These are phyloP conservation scores for Sesamia nonagrioides DNA, from an alignment of 1,140 invertebrate genomes.

Conservation along the genomic window DNA sequence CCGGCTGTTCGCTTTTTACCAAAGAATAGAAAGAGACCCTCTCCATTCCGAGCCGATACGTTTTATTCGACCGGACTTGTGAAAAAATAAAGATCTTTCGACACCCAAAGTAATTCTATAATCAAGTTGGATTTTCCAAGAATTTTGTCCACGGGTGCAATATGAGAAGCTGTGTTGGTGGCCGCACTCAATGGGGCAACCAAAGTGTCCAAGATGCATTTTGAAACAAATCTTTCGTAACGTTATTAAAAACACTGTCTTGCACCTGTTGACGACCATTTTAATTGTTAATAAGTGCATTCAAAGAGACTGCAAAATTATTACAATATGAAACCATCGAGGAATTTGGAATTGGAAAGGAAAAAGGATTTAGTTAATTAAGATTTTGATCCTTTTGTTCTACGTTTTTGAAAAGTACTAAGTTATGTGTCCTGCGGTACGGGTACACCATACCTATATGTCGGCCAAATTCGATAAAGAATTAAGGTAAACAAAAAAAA, in stretches of 20 bases:
- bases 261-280: neutral
- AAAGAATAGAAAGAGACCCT: conserved; percentile 35
- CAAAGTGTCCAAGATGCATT: neutral
- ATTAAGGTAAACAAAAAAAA: too few species aligned
- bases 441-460: too few species aligned
- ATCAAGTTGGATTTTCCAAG: conserved; percentile 73
- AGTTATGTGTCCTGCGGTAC: neutral
- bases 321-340: too few species aligned
- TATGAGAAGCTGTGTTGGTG: conserved; percentile 70
- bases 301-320: neutral
- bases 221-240: conserved; percentile 30
- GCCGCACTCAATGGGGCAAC: conserved; percentile 58
- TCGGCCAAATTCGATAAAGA: too few species aligned
- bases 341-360: too few species aligned
- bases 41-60: conserved; percentile 40
- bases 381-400: neutral
- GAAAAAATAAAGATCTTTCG: conserved; percentile 59
- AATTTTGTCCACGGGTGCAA: conserved; percentile 66
- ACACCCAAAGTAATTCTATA: conserved; percentile 74
- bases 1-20: conserved; percentile 24
- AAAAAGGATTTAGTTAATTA: neutral
- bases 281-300: neutral
- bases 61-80: conserved; percentile 59
- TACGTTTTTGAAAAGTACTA: neutral
- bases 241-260: conserved; percentile 4